phyloP scores from a whole-genome alignment of 2,113 vertebrate species.

The Saiga tatarica region DNA sequence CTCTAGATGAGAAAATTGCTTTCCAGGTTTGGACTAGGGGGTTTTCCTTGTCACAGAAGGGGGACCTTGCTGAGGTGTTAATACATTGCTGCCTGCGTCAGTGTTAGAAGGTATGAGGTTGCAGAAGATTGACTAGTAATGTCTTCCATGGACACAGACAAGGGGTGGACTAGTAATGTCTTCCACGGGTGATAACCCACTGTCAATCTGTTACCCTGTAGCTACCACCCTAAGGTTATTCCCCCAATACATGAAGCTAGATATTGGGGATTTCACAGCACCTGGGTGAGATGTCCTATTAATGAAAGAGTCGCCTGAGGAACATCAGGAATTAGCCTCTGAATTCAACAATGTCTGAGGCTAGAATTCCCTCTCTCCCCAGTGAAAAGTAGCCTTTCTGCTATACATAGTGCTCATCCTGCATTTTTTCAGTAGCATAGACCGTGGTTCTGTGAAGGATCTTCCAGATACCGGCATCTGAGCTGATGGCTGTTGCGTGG shows the following conservation, averaged over 20 bases:
- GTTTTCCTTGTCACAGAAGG: not conserved
- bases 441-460: not conserved
- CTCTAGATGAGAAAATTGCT: not conserved
- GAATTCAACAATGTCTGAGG: not conserved
- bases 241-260: not conserved
- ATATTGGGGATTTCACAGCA: not conserved
- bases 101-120: not conserved
- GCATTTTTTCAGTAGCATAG: not conserved
- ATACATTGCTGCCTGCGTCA: not conserved
- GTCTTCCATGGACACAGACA: not conserved
- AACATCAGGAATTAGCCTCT: not conserved
- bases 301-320: not conserved
- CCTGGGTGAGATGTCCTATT: not conserved
- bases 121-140: not conserved
- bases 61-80: not conserved
- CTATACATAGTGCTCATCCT: too few species aligned
- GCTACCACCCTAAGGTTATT: not conserved
- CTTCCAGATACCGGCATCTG: not conserved
- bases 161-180: not conserved
- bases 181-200: not conserved
- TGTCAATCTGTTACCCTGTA: not conserved
- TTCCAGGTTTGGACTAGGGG: not conserved
- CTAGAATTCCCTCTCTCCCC: not conserved
- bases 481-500: not conserved
- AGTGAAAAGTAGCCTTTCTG: not conserved